Percentiles rank a stretch among this genome's conserved stretches.
Conservation (phyloP, 2,888 invertebrate species). For the Thyatira batis region DNA sequence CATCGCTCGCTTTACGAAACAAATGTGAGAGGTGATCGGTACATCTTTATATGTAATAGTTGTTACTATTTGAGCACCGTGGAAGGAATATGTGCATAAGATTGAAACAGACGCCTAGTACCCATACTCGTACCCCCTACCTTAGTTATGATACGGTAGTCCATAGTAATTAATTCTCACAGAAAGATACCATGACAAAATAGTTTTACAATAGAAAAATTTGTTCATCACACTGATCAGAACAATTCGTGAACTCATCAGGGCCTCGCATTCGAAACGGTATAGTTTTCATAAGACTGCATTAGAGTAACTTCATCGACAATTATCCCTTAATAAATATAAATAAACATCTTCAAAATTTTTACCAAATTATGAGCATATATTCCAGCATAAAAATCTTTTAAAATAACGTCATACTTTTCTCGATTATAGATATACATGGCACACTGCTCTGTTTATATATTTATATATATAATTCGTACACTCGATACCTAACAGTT, state of each 20-base stretch:
- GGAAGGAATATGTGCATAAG: slow-evolving; percentile 85
- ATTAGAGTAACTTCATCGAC: slow-evolving; percentile 56
- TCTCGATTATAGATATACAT: slow-evolving; percentile 76
- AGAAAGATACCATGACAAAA: slow-evolving; percentile 1
- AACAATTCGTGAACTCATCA: slow-evolving; percentile 26
- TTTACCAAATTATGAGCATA: slow-evolving; percentile 81
- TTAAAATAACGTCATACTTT: slow-evolving; percentile 74
- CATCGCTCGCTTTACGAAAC: slow-evolving; percentile 13
- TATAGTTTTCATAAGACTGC: slow-evolving; percentile 64
- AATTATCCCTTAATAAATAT: slow-evolving; percentile 71
- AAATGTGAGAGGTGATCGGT: neutral
- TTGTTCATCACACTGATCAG: slow-evolving; percentile 1
- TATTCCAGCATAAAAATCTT: slow-evolving; percentile 78
- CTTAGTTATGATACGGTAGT: slow-evolving; percentile 2
- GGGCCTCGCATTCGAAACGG: slow-evolving; percentile 36
- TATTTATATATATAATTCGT: slow-evolving; percentile 65
- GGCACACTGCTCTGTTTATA: slow-evolving; percentile 78
- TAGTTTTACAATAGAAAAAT: neutral
- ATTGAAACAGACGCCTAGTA: slow-evolving; percentile 45
- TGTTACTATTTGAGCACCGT: slow-evolving; percentile 84
- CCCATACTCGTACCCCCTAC: slow-evolving; percentile 15
- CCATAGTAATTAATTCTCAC: neutral
- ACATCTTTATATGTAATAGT: too few relatives aligned
- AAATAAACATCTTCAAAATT: slow-evolving; percentile 80
- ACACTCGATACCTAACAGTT: slow-evolving; percentile 72